Base-by-base conservation (phyloP, 2,797 vertebrate genomes). In the Micropoecilia bifurca region DNA sequence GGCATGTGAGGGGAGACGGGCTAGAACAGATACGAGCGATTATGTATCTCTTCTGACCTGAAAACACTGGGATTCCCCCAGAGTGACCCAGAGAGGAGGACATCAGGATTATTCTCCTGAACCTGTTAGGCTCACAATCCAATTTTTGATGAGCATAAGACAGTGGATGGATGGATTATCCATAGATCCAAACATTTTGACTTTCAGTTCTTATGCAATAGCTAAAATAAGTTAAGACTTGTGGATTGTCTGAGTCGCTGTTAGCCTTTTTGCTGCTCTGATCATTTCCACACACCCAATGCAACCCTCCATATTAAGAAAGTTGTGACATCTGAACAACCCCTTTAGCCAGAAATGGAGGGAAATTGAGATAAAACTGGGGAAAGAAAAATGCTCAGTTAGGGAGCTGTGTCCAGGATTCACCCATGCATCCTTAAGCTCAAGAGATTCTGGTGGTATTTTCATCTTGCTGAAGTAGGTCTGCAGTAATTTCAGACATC, bases 401-500 rank as follows among this genome's bases (percentile, higher is more conserved):
- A 61, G 45, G 59, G 69, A 80, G 47, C 59, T 41, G 45, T 8
- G 16, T 79, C 73, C 48, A 3, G 61, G 43, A 75, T 57, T 86
- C 82, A 82, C 55, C 77, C 82, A 74, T 83, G 75, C 87, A 78
- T 88, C 81, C 57, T 25, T 80, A 87, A 83, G 73, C 91, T 91
- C 83, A 39, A 81, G 87, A 93, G 83, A 86, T 79, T 80, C 74
- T n/a, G 48, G 50, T 84, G 87, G 82, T 85, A 87, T 92, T 90
- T 93, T 84, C 77, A 83, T 89, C 86, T 79, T 73, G 81, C 90
- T 81, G 75, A 85, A 90, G 80, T 89, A 85, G 75, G 63, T 83
- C 89, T 88, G 76, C 22, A 14, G 88, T 91, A 81, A 90, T 93
- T 92, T 92, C 83, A 76, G 85, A 82, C 74, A 69, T 87, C 88